Evolutionary conservation across 23 tunicate genomes (phyloP), one percentile per base, ranked within the genome.

Genomic region (Clavelina lepadiformis): DNA sequence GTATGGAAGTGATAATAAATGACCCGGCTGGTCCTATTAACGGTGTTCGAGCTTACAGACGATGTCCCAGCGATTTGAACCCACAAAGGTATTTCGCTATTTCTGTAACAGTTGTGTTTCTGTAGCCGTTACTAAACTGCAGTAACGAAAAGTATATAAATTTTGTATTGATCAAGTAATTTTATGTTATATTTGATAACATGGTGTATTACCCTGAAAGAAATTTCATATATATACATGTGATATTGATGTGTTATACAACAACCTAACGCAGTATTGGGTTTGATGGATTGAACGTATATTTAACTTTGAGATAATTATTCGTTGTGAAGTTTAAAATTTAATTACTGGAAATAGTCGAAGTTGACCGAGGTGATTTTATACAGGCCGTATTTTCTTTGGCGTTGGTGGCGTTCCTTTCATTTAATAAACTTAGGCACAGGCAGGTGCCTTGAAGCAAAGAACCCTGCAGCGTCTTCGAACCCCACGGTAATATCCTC

Each of bases 361-460:
- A n/a, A n/a, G n/a, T n/a, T n/a, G n/a, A n/a, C n/a, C n/a, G n/a
- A n/a, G n/a, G n/a, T n/a, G n/a, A n/a, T n/a, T 49, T 62, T 62
- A 34, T 20, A 4, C 56, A 86, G 95, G 31, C 41, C 67, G 0
- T 30, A 24, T 36, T 86, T 72, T 65, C n/a, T 58, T 35, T 86
- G 95, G 95, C 59, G 75, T 29, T 86, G 95, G 95, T 86, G 95
- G 95, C 67, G 61, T 31, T 52, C 78, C 1, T 73, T 61, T 35
- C 81, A 79, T 38, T 33, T 86, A 58, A 36, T 86, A 6, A 86
- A 86, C 60, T 28, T 86, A 4, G 37, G 79, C 49, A 72, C 95
- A 34, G 95, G 95, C 18, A 46, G 78, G n/a, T 86, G 95, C 60
- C 38, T 86, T 15, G 72, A 83, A 33, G 80, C 72, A 3, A 53